Evolutionary conservation across 2,113 vertebrate genomes (phyloP), one percentile per base, ranked within the genome.

Genomic region (Ceyx margarethae): DNA sequence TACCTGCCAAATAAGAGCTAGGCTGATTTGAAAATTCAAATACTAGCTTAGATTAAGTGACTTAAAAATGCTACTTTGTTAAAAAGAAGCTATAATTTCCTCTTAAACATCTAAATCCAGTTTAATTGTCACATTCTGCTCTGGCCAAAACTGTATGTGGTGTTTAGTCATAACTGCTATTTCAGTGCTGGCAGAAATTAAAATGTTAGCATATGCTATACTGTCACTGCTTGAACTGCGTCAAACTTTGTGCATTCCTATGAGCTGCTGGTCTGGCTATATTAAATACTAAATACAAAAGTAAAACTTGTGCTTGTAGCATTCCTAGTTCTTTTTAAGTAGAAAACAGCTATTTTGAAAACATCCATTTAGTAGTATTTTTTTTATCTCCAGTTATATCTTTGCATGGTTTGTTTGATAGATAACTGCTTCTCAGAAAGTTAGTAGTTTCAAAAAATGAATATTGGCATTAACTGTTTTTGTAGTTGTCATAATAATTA

Each of bases 241-340:
- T 90, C 60, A 91, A 26, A 80, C 16, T 90, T 61, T 8, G 15
- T 79, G 33, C 16, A 22, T 90, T 83, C 57, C 46, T 78, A 28
- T 65, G 83, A 81, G 5, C 42, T 72, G n/a, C 57, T 71, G 62
- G 23, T 88, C 23, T 72, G 31, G 9, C 43, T 81, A 13, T 66
- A 90, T 35, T 60, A 81, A 78, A 75, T 81, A 90, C 40, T 60
- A 81, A 78, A 78, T 81, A 80, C 56, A 85, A 84, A 85, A 90
- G 9, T 0, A 6, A 67, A 90, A 75, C 19, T 19, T 75, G 28
- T 81, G 18, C 74, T 89, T 79, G 6, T 60, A 85, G 35, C 11
- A 64, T 64, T 15, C 8, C 28, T 62, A 50, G 19, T 50, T 54
- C 8, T 67, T 91, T 87, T 50, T 17, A 56, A 33, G n/a, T 64